phyloP scores from a whole-genome alignment of 2,797 vertebrate species.

The Rhinogobio ventralis region DNA sequence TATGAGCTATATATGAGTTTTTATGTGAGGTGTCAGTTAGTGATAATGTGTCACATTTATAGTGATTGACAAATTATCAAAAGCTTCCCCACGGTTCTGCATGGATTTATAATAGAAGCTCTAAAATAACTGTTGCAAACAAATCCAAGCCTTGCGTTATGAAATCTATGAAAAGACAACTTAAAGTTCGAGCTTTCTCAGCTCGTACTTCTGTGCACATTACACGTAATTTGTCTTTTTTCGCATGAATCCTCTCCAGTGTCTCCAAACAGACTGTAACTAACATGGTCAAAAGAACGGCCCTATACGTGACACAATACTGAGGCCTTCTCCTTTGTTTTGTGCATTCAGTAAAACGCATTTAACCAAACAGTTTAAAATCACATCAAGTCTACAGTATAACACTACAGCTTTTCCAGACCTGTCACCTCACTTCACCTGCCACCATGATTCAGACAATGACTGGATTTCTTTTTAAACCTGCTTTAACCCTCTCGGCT shows the following conservation, averaged over 20 bases:
- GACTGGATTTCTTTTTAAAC: neutral
- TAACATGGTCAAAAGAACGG: constrained; percentile 26
- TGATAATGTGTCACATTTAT: neutral
- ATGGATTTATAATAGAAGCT: neutral
- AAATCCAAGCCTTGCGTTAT: neutral
- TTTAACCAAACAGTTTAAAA: constrained; percentile 36
- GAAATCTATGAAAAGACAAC: neutral
- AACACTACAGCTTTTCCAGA: constrained; percentile 15
- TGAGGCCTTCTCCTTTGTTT: constrained; percentile 36
- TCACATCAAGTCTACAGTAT: constrained; percentile 15
- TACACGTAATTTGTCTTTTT: constrained; percentile 16
- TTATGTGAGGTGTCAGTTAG: neutral
- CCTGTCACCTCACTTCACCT: constrained; percentile 53
- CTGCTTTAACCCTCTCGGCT: constrained; percentile 12
- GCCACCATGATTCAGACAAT: constrained; percentile 14
- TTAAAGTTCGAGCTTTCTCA: neutral
- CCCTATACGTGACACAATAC: neutral
- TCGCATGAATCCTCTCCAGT: neutral
- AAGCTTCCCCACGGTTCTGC: neutral
- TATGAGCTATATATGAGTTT: neutral
- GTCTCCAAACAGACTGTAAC: constrained; percentile 32
- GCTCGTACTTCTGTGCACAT: neutral
- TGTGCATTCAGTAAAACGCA: constrained; percentile 16
- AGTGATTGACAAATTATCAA: neutral
- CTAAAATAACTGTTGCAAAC: neutral